Evolutionary conservation across 2,113 vertebrate species (phyloP).

Genomic region (Heterotis niloticus): DNA sequence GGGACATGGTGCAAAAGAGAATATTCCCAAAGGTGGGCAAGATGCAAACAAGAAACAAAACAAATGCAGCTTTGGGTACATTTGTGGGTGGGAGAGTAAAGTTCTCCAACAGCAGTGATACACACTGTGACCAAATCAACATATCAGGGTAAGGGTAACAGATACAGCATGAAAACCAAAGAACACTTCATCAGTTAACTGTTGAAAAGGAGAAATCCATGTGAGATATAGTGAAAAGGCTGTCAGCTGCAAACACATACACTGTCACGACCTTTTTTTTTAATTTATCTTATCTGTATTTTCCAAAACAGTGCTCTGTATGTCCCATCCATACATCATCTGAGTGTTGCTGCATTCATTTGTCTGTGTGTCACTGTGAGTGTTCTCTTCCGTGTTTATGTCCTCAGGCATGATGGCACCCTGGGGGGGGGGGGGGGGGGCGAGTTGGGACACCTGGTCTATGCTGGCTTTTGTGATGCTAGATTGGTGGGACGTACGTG

Average conservation of each 20-base stretch:
- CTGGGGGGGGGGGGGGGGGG: too few relatives aligned
- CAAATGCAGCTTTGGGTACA: neutral
- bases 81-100: neutral
- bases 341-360: too few relatives aligned
- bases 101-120: conserved; percentile 12
- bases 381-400: too few relatives aligned
- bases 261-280: too few relatives aligned
- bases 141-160: neutral
- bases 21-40: neutral
- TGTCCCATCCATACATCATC: too few relatives aligned
- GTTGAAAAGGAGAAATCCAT: conserved; percentile 46
- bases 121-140: conserved; percentile 12
- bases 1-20: neutral
- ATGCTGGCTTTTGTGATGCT: too few relatives aligned
- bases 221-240: neutral
- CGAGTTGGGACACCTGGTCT: too few relatives aligned
- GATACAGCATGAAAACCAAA: conserved; percentile 24
- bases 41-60: conserved; percentile 25
- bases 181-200: conserved; percentile 47
- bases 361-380: too few relatives aligned
- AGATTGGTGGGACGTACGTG: too few relatives aligned
- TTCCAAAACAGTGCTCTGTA: too few relatives aligned
- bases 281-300: too few relatives aligned
- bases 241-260: neutral
- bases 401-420: too few relatives aligned